phyloP scores from a whole-genome alignment of 2,888 invertebrate species.

The Carcina quercana region DNA sequence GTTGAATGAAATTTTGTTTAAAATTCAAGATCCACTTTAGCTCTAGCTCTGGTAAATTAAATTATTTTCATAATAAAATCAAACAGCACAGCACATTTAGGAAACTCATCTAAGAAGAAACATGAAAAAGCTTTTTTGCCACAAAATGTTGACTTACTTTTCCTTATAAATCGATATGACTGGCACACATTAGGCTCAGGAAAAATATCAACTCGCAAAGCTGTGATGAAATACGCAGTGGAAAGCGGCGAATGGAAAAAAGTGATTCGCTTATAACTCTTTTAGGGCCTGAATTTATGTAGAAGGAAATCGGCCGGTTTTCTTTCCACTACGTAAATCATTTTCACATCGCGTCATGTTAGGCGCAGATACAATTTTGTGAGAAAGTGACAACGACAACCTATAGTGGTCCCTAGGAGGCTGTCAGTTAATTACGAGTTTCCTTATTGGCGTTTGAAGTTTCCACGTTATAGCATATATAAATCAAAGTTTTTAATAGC shows the following conservation, averaged over 20 bases:
- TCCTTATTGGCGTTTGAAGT: constrained; percentile 12
- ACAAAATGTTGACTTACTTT: too few relatives aligned
- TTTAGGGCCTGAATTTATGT: constrained; percentile 49
- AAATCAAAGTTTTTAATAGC: too few relatives aligned
- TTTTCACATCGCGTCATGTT: constrained; percentile 44
- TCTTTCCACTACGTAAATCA: constrained; percentile 56
- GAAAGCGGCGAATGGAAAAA: constrained; percentile 39
- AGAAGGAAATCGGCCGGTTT: constrained; percentile 40
- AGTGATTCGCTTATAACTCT: constrained; percentile 52
- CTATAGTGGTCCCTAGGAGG: constrained; percentile 11
- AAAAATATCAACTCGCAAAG: constrained; percentile 10
- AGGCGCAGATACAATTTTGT: constrained; percentile 25
- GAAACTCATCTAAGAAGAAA: too few relatives aligned
- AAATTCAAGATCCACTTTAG: too few relatives aligned
- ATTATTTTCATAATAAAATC: too few relatives aligned
- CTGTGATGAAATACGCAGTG: constrained; percentile 20
- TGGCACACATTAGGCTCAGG: constrained; percentile 9
- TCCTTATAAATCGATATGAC: constrained; percentile 1
- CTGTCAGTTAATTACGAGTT: constrained; percentile 22
- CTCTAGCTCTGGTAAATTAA: too few relatives aligned
- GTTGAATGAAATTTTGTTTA: too few relatives aligned
- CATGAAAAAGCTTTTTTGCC: too few relatives aligned
- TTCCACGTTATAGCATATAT: constrained; percentile 1
- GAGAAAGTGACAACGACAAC: constrained; percentile 30
- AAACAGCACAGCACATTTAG: too few relatives aligned